These are phyloP conservation scores for Acanthosepion esculentum DNA, from an alignment of 2,888 invertebrate genomes.

Conservation along the genomic window DNA sequence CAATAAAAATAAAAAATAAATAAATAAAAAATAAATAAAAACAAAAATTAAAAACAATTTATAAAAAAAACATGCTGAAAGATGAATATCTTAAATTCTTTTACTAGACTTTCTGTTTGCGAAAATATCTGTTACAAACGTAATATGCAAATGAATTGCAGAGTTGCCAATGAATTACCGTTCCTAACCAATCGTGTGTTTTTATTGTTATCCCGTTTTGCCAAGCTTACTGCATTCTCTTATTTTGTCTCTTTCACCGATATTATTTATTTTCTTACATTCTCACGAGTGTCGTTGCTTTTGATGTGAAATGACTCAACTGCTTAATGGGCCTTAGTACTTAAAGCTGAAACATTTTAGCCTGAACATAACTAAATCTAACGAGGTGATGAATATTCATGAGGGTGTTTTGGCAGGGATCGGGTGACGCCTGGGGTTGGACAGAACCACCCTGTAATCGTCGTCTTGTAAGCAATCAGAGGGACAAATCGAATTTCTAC, in stretches of 20 bases:
- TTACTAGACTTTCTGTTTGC: too few relatives aligned
- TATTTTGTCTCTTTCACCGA: background rate
- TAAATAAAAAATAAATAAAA: too few relatives aligned
- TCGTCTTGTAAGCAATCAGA: background rate
- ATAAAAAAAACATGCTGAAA: too few relatives aligned
- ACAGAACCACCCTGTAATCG: background rate
- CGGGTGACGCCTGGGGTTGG: background rate
- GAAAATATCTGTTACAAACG: too few relatives aligned
- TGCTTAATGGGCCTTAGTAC: background rate
- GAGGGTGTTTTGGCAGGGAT: background rate
- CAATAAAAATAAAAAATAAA: too few relatives aligned
- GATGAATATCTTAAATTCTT: too few relatives aligned
- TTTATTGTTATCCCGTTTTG: too few relatives aligned
- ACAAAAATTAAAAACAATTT: too few relatives aligned
- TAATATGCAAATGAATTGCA: too few relatives aligned
- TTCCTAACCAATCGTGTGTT: too few relatives aligned
- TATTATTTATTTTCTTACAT: background rate
- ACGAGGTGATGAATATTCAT: constrained; percentile 14
- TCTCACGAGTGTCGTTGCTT: background rate
- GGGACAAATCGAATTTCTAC: background rate
- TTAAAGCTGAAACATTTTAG: background rate
- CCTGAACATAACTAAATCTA: background rate
- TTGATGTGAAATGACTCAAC: background rate
- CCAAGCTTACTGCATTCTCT: background rate
- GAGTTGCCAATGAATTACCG: too few relatives aligned